Conservation (phyloP, 2,888 invertebrate species). For the Orchesella flavescens region DNA sequence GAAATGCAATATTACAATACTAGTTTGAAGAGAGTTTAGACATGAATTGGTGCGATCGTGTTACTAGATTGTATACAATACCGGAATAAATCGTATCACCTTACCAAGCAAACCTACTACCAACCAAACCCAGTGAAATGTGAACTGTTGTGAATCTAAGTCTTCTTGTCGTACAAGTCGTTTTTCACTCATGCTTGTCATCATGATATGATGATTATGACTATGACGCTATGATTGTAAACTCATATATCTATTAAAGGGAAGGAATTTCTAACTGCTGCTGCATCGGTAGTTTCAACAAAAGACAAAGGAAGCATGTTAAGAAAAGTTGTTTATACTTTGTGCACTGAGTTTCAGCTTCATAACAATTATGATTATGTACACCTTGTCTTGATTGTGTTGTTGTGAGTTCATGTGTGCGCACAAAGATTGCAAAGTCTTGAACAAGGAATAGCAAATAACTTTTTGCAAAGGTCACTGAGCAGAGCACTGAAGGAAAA, state of each 20-base stretch:
- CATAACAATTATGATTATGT: too few species aligned
- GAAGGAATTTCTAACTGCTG: too few species aligned
- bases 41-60: constrained; percentile 50
- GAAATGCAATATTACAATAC: constrained; percentile 37
- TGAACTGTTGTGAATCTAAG: constrained; percentile 40
- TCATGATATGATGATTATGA: constrained; percentile 10
- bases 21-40: constrained; percentile 22
- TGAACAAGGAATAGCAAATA: background rate
- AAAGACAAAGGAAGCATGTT: constrained; percentile 12
- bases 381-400: too few species aligned
- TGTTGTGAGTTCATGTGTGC: too few species aligned
- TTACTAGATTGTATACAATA: constrained; percentile 49
- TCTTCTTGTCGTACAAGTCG: constrained; percentile 30
- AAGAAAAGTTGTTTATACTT: background rate
- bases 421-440: background rate
- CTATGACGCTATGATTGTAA: too few species aligned
- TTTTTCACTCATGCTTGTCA: constrained; percentile 29
- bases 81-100: constrained; percentile 57
- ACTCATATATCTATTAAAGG: too few species aligned
- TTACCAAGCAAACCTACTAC: constrained; percentile 18
- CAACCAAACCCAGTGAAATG: constrained; percentile 43
- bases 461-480: constrained; percentile 54
- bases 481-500: constrained; percentile 39
- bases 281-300: background rate
- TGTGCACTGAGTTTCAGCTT: background rate